Evolutionary conservation across 2,797 vertebrate species (phyloP).

Genomic region (Danio albolineatus): DNA sequence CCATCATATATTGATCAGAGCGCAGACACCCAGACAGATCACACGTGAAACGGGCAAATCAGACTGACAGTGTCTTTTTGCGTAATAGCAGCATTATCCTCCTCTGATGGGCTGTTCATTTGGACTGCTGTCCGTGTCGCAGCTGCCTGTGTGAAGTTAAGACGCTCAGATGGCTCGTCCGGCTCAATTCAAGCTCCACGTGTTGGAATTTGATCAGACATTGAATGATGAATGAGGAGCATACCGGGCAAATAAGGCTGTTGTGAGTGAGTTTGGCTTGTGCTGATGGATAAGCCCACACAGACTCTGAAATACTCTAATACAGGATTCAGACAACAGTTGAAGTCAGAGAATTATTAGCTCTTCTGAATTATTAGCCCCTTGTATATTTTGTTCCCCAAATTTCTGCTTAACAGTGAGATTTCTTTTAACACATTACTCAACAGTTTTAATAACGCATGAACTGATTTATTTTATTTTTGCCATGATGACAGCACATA

Average conservation of each 20-base stretch:
- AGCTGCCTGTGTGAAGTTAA: constrained; percentile 14
- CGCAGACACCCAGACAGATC: constrained; percentile 21
- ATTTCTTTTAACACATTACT: too few relatives aligned
- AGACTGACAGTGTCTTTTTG: constrained; percentile 2
- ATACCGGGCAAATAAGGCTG: constrained; percentile 19
- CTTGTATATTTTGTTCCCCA: too few relatives aligned
- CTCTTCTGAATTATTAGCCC: too few relatives aligned
- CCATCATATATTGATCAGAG: constrained; percentile 52
- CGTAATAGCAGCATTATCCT: constrained; percentile 22
- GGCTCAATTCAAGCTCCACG: neutral
- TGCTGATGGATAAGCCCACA: neutral
- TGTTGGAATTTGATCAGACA: constrained; percentile 9
- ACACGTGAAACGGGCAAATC: neutral
- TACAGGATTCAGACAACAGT: neutral
- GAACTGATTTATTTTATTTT: too few relatives aligned
- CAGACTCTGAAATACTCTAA: neutral
- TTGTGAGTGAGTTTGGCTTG: neutral
- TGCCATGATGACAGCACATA: too few relatives aligned
- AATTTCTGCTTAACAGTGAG: too few relatives aligned
- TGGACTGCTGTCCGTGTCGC: neutral
- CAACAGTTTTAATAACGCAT: too few relatives aligned
- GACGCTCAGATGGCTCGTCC: neutral
- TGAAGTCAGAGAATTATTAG: too few relatives aligned
- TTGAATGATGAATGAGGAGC: constrained; percentile 21
- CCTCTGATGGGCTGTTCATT: neutral